phyloP scores from a whole-genome alignment of 2,888 invertebrate species.

The Tethea ocularis region DNA sequence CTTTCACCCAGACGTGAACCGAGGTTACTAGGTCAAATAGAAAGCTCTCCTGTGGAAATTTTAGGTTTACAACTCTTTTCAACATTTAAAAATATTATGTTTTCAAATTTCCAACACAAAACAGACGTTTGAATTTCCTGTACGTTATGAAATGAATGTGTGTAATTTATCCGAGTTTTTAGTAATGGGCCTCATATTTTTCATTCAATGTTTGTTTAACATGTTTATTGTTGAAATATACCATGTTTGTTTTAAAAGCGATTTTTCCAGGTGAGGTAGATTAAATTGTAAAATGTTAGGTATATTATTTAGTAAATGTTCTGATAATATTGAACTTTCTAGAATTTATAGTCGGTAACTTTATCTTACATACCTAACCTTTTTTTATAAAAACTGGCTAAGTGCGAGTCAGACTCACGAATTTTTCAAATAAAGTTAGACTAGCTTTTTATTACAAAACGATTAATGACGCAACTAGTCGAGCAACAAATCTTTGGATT shows the following conservation, averaged over 20 bases:
- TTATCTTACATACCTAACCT: no score
- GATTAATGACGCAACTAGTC: no score
- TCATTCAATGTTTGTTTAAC: neutral
- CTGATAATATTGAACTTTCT: neutral
- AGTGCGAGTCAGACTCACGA: no score
- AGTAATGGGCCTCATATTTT: neutral
- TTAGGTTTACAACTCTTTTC: slow-evolving; percentile 31
- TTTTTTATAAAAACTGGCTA: no score
- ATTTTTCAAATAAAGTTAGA: no score
- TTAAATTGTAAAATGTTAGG: neutral
- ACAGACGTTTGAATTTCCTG: neutral
- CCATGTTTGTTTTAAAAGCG: neutral
- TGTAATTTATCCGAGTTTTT: neutral
- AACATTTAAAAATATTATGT: neutral
- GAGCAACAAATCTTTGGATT: no score
- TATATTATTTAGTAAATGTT: no score
- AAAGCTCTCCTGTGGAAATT: slow-evolving; percentile 38
- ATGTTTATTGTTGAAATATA: neutral
- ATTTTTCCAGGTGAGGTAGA: neutral
- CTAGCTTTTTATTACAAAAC: no score
- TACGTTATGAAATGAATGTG: neutral
- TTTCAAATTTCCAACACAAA: neutral
- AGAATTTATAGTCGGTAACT: no score
- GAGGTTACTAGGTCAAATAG: slow-evolving; percentile 46
- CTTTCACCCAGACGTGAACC: slow-evolving; percentile 27